Conservation (phyloP, 2,113 vertebrate genomes). For the Serranochromis macrocephalus region DNA sequence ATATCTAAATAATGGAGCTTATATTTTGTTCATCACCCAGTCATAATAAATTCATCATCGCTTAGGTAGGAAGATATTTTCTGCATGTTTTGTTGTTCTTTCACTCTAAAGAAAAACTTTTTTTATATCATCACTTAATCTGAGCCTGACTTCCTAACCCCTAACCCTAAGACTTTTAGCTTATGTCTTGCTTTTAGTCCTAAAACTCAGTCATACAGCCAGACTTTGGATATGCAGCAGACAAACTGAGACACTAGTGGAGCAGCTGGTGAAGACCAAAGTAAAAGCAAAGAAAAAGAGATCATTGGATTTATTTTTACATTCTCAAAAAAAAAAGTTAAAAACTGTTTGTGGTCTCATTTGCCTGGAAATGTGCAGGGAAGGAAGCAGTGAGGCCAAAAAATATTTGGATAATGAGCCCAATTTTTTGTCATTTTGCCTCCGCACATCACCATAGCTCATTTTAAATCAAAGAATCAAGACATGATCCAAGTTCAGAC, state of each 20-base stretch:
- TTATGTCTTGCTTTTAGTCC: not conserved
- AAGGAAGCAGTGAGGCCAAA: not conserved
- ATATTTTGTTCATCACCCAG: not conserved
- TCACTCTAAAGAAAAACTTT: too few species aligned
- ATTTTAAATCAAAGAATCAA: not conserved
- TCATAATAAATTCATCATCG: not conserved
- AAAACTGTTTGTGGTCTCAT: not conserved
- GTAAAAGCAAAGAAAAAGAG: not conserved
- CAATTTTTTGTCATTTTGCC: not conserved
- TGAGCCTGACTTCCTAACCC: not conserved
- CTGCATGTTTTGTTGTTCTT: not conserved
- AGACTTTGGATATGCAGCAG: not conserved
- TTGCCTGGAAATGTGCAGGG: not conserved
- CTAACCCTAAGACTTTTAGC: not conserved
- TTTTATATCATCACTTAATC: not conserved
- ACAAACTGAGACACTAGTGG: not conserved
- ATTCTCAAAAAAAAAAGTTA: not conserved
- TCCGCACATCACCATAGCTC: not conserved
- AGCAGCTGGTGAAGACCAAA: not conserved
- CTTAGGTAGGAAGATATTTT: not conserved
- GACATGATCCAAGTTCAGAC: not conserved
- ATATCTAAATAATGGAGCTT: not conserved
- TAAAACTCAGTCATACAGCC: not conserved
- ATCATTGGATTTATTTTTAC: not conserved
- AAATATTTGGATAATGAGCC: not conserved